Evolutionary conservation across 2,797 vertebrate species (phyloP), one percentile per base, ranked within the genome.

Genomic region (Gymnocypris eckloni): DNA sequence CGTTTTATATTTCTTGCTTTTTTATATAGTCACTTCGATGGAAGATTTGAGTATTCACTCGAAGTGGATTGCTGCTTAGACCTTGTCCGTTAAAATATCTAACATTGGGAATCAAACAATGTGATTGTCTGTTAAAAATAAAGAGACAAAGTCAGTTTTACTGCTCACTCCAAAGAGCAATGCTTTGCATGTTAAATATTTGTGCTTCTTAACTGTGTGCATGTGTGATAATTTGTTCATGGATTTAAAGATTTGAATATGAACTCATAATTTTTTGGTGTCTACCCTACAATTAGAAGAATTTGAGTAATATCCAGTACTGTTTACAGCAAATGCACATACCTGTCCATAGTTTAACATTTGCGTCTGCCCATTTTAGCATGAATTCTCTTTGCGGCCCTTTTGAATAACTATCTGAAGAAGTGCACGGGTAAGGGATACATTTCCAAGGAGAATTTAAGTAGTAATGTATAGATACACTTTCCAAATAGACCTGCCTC

Each of bases 131-230:
- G n/a, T 25, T 4, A 64, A 64, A 45, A 22, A 22, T 13, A n/a
- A 71, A n/a, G n/a, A n/a, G 41, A 28, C 2, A 28, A 20, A 37
- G 66, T 4, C 16, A 22, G 20, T 37, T 41, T 20, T 41, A 78
- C 90, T 91, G 92, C 86, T 90, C 91, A 93, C 94, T 92, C 92
- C 90, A 48, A 61, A 59, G 91, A 92, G 92, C 92, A 92, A 92
- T 91, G 92, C 91, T 93, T 91, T 96, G 95, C 94, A 95, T 95
- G 95, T 91, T 90, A 89, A 92, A 86, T 88, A 92, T 92, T 25
- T 91, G 90, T 92, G 91, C 90, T 89, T 88, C 90, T 91, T 92
- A 91, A 93, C 86, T 90, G 93, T 90, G 89, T 95, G 94, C 94
- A 96, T 96, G 94, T 92, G 89, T 92, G 91, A 93, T 92, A 92